A percentile compares a stretch with the other conserved stretches of the same genome.
These are phyloP conservation scores for Acanthosoma haemorrhoidale DNA, from an alignment of 2,888 invertebrate genomes.

Conservation along the genomic window DNA sequence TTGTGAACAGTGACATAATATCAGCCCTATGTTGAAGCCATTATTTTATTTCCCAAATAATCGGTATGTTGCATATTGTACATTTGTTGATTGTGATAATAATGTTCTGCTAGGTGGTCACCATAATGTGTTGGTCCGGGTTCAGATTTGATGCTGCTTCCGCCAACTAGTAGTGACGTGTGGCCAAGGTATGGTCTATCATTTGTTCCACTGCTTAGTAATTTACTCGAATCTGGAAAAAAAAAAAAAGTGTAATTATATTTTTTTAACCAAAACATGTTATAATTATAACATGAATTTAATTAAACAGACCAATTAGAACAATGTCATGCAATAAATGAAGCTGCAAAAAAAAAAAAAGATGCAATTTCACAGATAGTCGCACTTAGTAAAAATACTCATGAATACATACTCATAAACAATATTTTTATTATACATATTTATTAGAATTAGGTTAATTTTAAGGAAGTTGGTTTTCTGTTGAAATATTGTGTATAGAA, in stretches of 20 bases:
- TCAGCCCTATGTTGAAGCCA: slow-evolving; percentile 39
- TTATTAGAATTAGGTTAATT: too few relatives aligned
- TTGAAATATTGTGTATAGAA: too few relatives aligned
- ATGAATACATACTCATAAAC: too few relatives aligned
- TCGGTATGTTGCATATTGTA: slow-evolving; percentile 39
- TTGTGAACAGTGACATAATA: not conserved
- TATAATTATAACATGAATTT: not conserved
- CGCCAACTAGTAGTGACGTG: slow-evolving; percentile 52
- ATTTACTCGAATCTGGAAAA: slow-evolving; percentile 29
- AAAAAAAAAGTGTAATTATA: not conserved
- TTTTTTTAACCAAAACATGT: not conserved
- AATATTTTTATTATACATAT: too few relatives aligned
- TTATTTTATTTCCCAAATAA: slow-evolving; percentile 40
- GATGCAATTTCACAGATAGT: too few relatives aligned
- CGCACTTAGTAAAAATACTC: too few relatives aligned
- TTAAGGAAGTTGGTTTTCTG: too few relatives aligned
- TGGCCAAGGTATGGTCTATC: slow-evolving; percentile 53
- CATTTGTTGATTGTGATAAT: slow-evolving; percentile 46
- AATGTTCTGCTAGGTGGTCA: slow-evolving; percentile 45
- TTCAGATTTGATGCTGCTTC: slow-evolving; percentile 47
- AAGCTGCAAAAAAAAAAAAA: too few relatives aligned
- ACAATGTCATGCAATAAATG: too few relatives aligned
- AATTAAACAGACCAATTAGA: too few relatives aligned
- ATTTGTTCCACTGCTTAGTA: slow-evolving; percentile 35
- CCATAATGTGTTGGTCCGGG: slow-evolving; percentile 43